Evolutionary conservation across 2,113 vertebrate species (phyloP).

Genomic region (Meles meles): DNA sequence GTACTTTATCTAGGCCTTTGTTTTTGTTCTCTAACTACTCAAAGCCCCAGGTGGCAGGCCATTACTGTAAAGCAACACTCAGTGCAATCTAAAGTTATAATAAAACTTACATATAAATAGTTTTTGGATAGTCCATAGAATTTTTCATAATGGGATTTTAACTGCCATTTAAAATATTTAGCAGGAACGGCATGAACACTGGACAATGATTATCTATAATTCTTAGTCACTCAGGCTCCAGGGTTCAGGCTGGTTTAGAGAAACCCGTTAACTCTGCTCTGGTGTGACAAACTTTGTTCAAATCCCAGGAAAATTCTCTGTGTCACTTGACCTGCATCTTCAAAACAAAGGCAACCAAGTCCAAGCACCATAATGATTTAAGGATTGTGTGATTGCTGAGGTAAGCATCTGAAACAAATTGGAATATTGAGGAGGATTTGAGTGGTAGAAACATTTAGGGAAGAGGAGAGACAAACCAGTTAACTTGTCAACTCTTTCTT

Average conservation of each 20-base stretch:
- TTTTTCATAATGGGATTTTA: constrained; percentile 3
- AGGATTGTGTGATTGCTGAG: not conserved
- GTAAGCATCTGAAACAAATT: not conserved
- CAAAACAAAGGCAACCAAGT: not conserved
- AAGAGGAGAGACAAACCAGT: not conserved
- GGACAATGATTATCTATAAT: not conserved
- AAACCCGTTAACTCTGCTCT: not conserved
- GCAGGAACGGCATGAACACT: not conserved
- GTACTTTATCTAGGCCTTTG: not conserved
- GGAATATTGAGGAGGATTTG: not conserved
- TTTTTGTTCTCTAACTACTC: not conserved
- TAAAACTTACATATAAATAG: not conserved
- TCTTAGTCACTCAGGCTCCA: not conserved
- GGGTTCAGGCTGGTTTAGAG: not conserved
- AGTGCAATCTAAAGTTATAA: not conserved
- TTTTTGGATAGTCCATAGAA: not conserved
- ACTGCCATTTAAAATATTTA: not conserved
- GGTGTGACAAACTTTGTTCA: not conserved
- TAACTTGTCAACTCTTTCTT: not conserved
- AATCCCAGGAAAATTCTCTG: not conserved
- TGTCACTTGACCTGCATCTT: not conserved
- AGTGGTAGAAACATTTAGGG: not conserved
- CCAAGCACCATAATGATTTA: not conserved
- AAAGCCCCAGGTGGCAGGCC: not conserved
- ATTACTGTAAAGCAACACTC: not conserved